These are phyloP conservation scores for Myotis daubentonii DNA, from an alignment of 2,797 vertebrate species.

Conservation along the genomic window DNA sequence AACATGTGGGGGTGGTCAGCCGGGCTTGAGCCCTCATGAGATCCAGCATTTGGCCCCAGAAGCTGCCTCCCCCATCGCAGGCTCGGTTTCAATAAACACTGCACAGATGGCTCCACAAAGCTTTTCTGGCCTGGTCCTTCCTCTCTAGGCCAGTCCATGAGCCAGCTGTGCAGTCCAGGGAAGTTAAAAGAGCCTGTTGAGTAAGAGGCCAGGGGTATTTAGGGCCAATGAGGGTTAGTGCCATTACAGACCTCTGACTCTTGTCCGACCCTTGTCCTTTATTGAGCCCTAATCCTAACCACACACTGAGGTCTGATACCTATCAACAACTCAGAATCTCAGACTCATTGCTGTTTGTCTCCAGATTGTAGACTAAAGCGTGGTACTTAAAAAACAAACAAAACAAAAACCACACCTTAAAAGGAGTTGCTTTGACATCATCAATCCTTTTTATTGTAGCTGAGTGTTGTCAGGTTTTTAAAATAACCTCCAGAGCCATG, in stretches of 20 bases:
- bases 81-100: constrained; percentile 65
- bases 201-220: neutral
- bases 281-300: neutral
- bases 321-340: neutral
- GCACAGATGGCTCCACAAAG: constrained; percentile 61
- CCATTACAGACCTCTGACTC: neutral
- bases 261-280: neutral
- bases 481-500: neutral
- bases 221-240: neutral
- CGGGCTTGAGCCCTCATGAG: neutral
- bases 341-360: neutral
- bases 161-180: neutral
- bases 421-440: constrained; percentile 12
- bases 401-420: neutral
- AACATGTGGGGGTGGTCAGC: neutral
- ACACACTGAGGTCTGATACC: neutral
- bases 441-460: neutral
- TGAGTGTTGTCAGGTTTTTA: neutral
- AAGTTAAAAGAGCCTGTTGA: neutral
- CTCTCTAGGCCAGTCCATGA: constrained; percentile 42
- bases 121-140: constrained; percentile 50
- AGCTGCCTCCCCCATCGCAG: constrained; percentile 45
- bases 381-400: neutral
- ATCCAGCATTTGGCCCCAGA: constrained; percentile 51
- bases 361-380: neutral